These are phyloP conservation scores for Neoniphon sammara DNA, from an alignment of 2,797 vertebrate genomes.

Conservation along the genomic window DNA sequence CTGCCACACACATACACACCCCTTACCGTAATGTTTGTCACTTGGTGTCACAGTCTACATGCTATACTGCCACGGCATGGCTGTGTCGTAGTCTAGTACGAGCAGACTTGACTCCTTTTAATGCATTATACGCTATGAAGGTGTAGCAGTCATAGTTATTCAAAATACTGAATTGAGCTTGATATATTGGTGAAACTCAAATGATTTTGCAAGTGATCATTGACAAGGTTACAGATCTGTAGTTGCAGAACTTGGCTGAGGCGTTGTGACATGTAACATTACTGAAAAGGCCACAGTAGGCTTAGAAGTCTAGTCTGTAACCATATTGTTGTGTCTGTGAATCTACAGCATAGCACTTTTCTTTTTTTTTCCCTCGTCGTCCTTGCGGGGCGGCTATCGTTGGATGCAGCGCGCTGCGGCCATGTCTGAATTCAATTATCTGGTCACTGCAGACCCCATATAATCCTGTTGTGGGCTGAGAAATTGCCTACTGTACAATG, in stretches of 20 bases:
- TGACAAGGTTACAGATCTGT: conserved; percentile 24
- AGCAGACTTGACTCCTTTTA: neutral
- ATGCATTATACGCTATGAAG: neutral
- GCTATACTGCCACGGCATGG: neutral
- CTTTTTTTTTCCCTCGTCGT: conserved; percentile 52
- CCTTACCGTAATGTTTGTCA: neutral
- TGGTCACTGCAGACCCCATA: conserved; percentile 74
- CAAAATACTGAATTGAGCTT: neutral
- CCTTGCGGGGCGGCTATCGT: conserved; percentile 74
- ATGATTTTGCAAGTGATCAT: conserved; percentile 11
- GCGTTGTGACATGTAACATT: conserved; percentile 50
- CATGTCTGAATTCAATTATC: conserved; percentile 79
- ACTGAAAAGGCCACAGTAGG: conserved; percentile 56
- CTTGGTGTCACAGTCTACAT: neutral
- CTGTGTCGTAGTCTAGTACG: neutral
- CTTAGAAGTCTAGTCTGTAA: conserved; percentile 57
- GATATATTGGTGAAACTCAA: neutral
- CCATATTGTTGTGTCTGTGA: conserved; percentile 58
- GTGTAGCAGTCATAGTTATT: neutral
- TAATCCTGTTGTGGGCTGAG: conserved; percentile 78
- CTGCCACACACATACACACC: conserved; percentile 20
- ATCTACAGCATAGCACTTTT: conserved; percentile 63
- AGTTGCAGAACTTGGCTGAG: conserved; percentile 33
- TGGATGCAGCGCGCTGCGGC: conserved; percentile 74
- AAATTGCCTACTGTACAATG: conserved; percentile 69